Evolutionary conservation across 2,113 vertebrate species (phyloP).

Genomic region (Entelurus aequoreus): DNA sequence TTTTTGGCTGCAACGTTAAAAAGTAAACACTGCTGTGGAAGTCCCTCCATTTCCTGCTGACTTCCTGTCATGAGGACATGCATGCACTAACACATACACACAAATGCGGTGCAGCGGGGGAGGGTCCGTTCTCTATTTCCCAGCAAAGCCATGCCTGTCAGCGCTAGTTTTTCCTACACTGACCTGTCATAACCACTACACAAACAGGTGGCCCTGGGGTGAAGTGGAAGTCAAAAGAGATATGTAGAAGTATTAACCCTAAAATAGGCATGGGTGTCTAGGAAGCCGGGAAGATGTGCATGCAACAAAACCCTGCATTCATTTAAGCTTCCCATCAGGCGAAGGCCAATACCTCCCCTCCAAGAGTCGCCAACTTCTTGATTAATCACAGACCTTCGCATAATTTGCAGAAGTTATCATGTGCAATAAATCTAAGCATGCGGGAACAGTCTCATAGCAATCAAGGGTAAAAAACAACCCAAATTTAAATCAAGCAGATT

Average conservation of each 20-base stretch:
- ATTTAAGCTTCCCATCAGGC: constrained; percentile 25
- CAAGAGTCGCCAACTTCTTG: constrained; percentile 25
- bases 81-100: constrained; percentile 13
- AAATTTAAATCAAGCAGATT: constrained; percentile 1
- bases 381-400: constrained; percentile 36
- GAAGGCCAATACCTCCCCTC: constrained; percentile 38
- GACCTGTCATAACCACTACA: constrained; percentile 60
- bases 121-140: constrained; percentile 46
- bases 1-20: constrained; percentile 57
- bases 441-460: constrained; percentile 1
- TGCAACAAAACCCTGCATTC: constrained; percentile 18
- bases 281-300: constrained; percentile 6
- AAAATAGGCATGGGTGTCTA: constrained; percentile 9
- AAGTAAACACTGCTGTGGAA: constrained; percentile 69
- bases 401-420: constrained; percentile 31
- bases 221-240: constrained; percentile 48
- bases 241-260: constrained; percentile 29
- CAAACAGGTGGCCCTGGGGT: constrained; percentile 57
- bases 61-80: constrained; percentile 58
- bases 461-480: not conserved
- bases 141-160: constrained; percentile 57
- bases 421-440: constrained; percentile 21
- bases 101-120: constrained; percentile 19
- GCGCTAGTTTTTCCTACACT: constrained; percentile 54
- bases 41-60: constrained; percentile 70